Evolutionary conservation across 2,113 vertebrate genomes (phyloP), one percentile per base, ranked within the genome.

Genomic region (Genyomyrus donnyi): DNA sequence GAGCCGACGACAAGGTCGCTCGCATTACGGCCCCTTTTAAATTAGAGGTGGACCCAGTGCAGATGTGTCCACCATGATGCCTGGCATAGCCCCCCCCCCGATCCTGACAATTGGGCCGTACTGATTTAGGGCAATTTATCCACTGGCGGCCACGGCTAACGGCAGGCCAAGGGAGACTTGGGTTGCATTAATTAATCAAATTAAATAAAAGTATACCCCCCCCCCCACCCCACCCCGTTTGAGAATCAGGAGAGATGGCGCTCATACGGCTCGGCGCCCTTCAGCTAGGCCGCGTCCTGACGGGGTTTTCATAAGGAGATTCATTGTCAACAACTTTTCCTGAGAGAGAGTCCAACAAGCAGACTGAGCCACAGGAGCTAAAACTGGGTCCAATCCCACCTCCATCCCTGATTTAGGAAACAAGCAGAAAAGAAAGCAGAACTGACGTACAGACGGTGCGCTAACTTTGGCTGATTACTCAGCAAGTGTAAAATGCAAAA

Each of bases 41-140:
- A 46, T 58, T 50, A 31, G 90, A 89, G 88, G 89, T 85, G 70
- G 52, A 86, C 90, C 66, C 66, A n/a, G 88, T 80, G 56, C 91
- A 87, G n/a, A n/a, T n/a, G 58, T n/a, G 19, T 35, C 13, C 52
- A 19, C 89, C 50, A 24, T 46, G 74, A 52, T 31, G 27, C n/a
- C 35, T 1, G 42, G 24, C 46, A 49, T 10, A 62, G 52, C 31
- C 24, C n/a, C 21, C 0, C 0, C 80, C 8, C 49, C 27, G 1
- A 9, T 39, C n/a, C n/a, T 9, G 11, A 19, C 49, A 15, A 53
- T 39, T 17, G 50, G 9, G 27, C 49, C 27, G 4, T 35, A 31
- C 49, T 50, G 1, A 53, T 53, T 48, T 9, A 84, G 21, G 8
- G 35, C 42, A 24, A 46, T 84, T 84, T 24, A 84, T 46, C 21